Percentiles rank a stretch among this genome's conserved stretches.
Evolutionary conservation across 2,113 vertebrate species (phyloP).

Genomic region (Chiloscyllium plagiosum): DNA sequence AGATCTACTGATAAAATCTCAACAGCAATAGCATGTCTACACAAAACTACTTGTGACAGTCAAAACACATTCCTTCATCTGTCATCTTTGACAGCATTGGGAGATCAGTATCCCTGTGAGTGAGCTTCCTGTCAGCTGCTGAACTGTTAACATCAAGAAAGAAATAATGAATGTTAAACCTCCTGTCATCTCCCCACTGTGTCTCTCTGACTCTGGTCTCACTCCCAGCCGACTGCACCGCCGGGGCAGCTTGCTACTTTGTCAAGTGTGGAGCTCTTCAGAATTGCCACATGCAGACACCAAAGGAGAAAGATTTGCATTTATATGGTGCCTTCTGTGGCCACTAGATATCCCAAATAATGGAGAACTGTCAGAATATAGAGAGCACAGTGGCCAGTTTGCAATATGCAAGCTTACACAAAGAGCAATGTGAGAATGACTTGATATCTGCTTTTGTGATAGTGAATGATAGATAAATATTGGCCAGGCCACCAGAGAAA

Average conservation of each 20-base stretch:
- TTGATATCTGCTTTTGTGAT: neutral
- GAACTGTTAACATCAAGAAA: neutral
- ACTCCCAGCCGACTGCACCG: neutral
- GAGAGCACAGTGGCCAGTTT: neutral
- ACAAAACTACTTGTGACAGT: neutral
- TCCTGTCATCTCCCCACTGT: neutral
- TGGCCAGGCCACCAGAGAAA: neutral
- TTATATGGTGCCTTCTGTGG: neutral
- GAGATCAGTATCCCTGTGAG: neutral
- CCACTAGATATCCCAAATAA: neutral
- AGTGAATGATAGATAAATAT: neutral
- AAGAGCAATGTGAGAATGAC: neutral
- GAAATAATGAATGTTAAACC: neutral
- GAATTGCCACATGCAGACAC: neutral
- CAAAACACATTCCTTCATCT: neutral
- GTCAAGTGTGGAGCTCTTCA: neutral
- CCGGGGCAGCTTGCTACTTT: neutral
- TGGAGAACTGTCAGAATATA: neutral
- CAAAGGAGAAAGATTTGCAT: neutral
- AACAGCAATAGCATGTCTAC: constrained; percentile 5
- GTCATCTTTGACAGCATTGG: neutral
- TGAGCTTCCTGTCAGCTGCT: neutral
- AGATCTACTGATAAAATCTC: neutral
- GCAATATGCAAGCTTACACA: neutral
- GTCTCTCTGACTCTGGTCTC: neutral